phyloP scores from a whole-genome alignment of 2,113 vertebrate species.

The Chloropsis cyanopogon region DNA sequence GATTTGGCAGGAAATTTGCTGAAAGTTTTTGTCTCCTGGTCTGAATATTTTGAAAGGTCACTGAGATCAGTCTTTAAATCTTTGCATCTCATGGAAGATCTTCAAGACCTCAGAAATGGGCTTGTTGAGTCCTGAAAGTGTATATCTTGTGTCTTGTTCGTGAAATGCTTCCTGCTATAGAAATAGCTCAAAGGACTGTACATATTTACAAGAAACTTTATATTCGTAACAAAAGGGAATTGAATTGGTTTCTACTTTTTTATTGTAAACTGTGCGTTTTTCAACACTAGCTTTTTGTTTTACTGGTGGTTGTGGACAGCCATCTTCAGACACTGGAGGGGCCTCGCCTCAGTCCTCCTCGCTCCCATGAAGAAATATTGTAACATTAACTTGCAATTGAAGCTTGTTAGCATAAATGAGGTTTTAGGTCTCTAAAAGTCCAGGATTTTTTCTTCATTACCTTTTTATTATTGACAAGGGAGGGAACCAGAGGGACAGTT shows the following conservation, averaged over 20 bases:
- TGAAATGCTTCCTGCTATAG: slow-evolving; percentile 82
- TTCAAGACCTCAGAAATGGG: slow-evolving; percentile 69
- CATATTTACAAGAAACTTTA: slow-evolving; percentile 87
- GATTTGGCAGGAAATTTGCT: slow-evolving; percentile 72
- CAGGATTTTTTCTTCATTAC: slow-evolving; percentile 74
- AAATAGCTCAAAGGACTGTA: slow-evolving; percentile 82
- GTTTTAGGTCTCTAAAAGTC: slow-evolving; percentile 68
- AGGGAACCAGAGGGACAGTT: slow-evolving; percentile 57
- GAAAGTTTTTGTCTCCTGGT: slow-evolving; percentile 72
- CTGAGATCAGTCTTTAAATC: slow-evolving; percentile 71
- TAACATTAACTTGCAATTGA: slow-evolving; percentile 52
- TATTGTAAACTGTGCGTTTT: slow-evolving; percentile 86
- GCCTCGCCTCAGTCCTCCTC: slow-evolving; percentile 52
- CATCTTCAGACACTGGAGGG: slow-evolving; percentile 63
- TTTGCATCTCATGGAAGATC: slow-evolving; percentile 76
- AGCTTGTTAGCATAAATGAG: slow-evolving; percentile 68
- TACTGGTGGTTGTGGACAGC: slow-evolving; percentile 68
- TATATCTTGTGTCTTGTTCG: slow-evolving; percentile 73
- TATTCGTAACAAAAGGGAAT: slow-evolving; percentile 85
- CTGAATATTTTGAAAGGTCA: slow-evolving; percentile 70
- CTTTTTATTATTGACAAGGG: slow-evolving; percentile 75
- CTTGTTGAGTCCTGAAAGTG: slow-evolving; percentile 64
- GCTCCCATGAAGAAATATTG: slow-evolving; percentile 70
- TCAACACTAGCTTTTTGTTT: slow-evolving; percentile 79
- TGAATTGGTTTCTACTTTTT: slow-evolving; percentile 88